Conservation (phyloP, 2,888 invertebrate genomes). For the Orgyia antiqua region DNA sequence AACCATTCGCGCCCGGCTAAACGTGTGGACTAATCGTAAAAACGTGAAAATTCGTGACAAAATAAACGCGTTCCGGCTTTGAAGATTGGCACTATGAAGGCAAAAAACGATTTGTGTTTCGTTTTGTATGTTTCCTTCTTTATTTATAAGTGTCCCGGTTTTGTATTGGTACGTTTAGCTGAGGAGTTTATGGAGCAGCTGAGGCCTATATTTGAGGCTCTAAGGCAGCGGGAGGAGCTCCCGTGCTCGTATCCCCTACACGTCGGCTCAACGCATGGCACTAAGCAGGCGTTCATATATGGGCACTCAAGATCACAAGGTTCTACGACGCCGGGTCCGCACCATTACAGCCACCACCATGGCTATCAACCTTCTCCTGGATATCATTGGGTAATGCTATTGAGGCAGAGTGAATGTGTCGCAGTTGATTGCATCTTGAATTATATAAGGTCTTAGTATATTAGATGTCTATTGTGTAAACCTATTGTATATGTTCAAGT, state of each 20-base stretch:
- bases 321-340: conserved; percentile 81
- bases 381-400: conserved; percentile 85
- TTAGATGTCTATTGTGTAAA: conserved; percentile 35
- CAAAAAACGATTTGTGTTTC: conserved; percentile 37
- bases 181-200: conserved; percentile 97
- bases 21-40: conserved; percentile 66
- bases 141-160: conserved; percentile 64
- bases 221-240: conserved; percentile 93
- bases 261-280: conserved; percentile 84
- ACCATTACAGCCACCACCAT: conserved; percentile 81
- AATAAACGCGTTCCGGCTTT: conserved; percentile 49
- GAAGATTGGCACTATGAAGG: conserved; percentile 76
- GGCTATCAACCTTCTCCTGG: conserved; percentile 85
- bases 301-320: conserved; percentile 80
- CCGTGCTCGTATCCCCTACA: conserved; percentile 94
- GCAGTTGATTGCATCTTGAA: conserved; percentile 48
- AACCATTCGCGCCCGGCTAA: conserved; percentile 52
- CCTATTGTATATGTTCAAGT: conserved; percentile 41
- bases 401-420: conserved; percentile 58
- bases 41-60: conserved; percentile 43
- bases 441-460: conserved; percentile 40
- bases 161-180: conserved; percentile 82
- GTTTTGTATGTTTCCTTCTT: conserved; percentile 46
- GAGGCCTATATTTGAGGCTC: conserved; percentile 96
- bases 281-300: conserved; percentile 79